Base-by-base conservation (phyloP, 2,113 vertebrate genomes). In the Nothobranchius furzeri region DNA sequence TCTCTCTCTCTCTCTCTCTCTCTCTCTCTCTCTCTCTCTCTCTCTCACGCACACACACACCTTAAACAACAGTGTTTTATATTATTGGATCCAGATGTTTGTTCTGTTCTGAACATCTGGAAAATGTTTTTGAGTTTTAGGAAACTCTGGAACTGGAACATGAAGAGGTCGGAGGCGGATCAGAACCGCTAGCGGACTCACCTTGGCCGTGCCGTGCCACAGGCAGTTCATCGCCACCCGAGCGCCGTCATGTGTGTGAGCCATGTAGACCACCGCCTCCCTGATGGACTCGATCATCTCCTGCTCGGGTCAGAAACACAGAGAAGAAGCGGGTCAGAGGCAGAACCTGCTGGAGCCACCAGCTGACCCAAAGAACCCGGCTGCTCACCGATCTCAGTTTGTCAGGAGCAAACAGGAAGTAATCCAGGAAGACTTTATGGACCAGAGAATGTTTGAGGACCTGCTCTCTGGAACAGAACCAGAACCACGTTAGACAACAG, bases 391-490 rank as follows among this genome's bases (percentile, higher is more conserved):
- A 93, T 94, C 91, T 94, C 76, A 90, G 93, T 76, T 97, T 98
- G 0, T 93, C 92, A 9, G 94, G 83, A 8, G 95, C 91, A 0
- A 93, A 66, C 20, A 87, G 92, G 85, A 98, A 98, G 67, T 95
- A 99, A 74, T 98, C 98, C 93, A 98, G 87, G 88, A 97, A 98
- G 3, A 95, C 96, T 93, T 98, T 99, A 91, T 99, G 98, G 12
- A 99, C 97, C 84, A 98, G 66, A 12, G 98, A 98, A 73, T 98
- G 97, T 73, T 96, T 99, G 90, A 99, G 94, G 54, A 99, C 98
- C n/a, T 95, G 92, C 68, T 98, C 96, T 76, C 97, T 99, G 89
- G 82, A 71, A 74, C 9, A 75, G 15, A 71, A 13, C 30, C 46
- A 49, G 42, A 8, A 11, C 11, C 51, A n/a, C 13, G 53, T 37